These are phyloP conservation scores for Marronus borbonicus DNA, from an alignment of 2,888 invertebrate species.

Conservation along the genomic window DNA sequence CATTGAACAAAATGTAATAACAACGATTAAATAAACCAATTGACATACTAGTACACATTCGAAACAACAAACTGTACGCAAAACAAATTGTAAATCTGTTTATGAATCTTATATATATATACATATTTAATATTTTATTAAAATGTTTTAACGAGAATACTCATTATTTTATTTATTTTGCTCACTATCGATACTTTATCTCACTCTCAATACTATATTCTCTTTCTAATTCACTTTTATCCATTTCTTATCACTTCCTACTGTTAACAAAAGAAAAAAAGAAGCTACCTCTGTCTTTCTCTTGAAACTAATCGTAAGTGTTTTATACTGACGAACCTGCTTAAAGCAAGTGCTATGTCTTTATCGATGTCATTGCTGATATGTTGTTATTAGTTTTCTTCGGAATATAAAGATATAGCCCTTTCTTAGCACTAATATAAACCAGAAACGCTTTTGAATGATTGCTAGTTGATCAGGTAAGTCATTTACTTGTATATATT, in stretches of 20 bases:
- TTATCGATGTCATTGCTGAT: not conserved
- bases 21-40: not conserved
- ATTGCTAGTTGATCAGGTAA: constrained; percentile 21
- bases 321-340: not conserved
- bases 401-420: not conserved
- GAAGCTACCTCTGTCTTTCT: not conserved
- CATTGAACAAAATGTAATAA: constrained; percentile 21
- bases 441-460: constrained; percentile 1
- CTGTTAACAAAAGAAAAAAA: not conserved
- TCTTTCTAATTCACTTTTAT: constrained; percentile 10
- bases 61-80: constrained; percentile 4
- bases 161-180: constrained; percentile 44
- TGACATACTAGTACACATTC: not conserved
- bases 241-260: constrained; percentile 16
- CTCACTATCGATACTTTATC: not conserved
- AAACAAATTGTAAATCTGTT: constrained; percentile 26
- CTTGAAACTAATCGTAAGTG: not conserved
- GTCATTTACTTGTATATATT: constrained; percentile 21
- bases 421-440: not conserved
- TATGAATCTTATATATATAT: constrained; percentile 20
- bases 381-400: not conserved
- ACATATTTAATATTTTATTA: constrained; percentile 38
- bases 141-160: constrained; percentile 41
- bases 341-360: not conserved
- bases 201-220: not conserved